A percentile compares a stretch with the other conserved stretches of the same genome.
These are phyloP conservation scores for Aradophagus sp. DNA, from an alignment of 1,140 invertebrate genomes.

Conservation along the genomic window DNA sequence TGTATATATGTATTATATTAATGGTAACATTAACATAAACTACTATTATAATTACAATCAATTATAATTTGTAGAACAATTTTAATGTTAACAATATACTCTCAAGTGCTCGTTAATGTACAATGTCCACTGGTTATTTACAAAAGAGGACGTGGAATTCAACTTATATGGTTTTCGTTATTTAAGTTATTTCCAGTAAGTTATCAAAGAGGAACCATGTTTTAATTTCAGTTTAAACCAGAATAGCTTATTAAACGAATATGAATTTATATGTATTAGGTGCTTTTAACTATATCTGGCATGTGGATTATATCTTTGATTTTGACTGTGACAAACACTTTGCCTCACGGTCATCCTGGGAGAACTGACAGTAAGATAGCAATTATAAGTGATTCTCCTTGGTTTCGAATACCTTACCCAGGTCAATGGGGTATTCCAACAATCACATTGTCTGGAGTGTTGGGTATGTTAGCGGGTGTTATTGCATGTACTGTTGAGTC, in stretches of 20 bases:
- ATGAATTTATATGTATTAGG: constrained; percentile 73
- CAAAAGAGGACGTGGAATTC: constrained; percentile 77
- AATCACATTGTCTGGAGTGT: constrained; percentile 82
- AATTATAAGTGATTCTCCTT: constrained; percentile 83
- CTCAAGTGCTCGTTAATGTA: constrained; percentile 85
- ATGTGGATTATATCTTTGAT: constrained; percentile 87
- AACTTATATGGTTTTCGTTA: constrained; percentile 80
- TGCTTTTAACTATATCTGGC: constrained; percentile 85
- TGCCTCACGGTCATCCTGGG: constrained; percentile 82
- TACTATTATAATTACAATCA: neutral
- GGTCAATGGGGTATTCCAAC: constrained; percentile 91
- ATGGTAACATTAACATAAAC: neutral
- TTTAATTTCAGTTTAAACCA: too few relatives aligned
- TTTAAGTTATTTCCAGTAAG: constrained; percentile 90
- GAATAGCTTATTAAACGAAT: too few relatives aligned
- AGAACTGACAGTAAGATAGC: constrained; percentile 85
- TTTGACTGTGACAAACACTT: constrained; percentile 80
- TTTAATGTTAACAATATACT: constrained; percentile 85
- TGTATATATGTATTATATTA: too few relatives aligned
- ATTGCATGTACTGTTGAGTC: constrained; percentile 90
- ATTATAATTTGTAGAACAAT: constrained; percentile 82
- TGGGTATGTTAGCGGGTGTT: constrained; percentile 90
- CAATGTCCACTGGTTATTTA: constrained; percentile 80
- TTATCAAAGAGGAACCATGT: too few relatives aligned
- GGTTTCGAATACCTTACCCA: constrained; percentile 91